phyloP scores from a whole-genome alignment of 1,140 invertebrate species.

The Mya arenaria region DNA sequence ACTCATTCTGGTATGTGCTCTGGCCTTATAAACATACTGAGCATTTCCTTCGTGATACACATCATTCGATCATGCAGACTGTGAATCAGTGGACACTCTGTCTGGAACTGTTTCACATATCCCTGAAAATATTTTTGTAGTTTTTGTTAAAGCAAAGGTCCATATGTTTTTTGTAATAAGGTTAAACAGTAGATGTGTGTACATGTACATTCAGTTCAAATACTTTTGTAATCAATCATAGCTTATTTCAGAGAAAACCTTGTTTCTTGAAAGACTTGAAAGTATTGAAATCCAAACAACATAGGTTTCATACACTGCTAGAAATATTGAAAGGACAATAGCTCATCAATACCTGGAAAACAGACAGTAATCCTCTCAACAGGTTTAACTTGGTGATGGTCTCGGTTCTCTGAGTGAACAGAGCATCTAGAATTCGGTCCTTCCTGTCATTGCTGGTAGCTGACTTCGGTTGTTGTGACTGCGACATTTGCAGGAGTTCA shows the following conservation, averaged over 20 bases:
- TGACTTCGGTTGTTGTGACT: constrained; percentile 11
- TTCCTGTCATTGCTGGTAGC: constrained; percentile 2
- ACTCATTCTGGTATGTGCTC: constrained; percentile 1
- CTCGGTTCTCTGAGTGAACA: neutral
- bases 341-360: neutral
- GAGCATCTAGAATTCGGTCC: neutral
- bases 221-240: no score
- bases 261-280: neutral
- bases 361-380: neutral
- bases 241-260: neutral
- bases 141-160: no score
- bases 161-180: no score
- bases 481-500: constrained; percentile 8
- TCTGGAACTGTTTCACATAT: constrained; percentile 3
- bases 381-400: neutral
- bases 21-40: neutral
- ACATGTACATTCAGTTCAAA: no score
- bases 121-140: neutral
- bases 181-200: no score
- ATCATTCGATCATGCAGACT: neutral
- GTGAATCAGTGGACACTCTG: neutral
- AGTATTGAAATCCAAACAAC: neutral
- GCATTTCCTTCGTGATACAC: neutral
- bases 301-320: neutral
- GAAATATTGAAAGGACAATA: neutral